Base-by-base conservation (phyloP, 2,113 vertebrate genomes). In the Helogale parvula region DNA sequence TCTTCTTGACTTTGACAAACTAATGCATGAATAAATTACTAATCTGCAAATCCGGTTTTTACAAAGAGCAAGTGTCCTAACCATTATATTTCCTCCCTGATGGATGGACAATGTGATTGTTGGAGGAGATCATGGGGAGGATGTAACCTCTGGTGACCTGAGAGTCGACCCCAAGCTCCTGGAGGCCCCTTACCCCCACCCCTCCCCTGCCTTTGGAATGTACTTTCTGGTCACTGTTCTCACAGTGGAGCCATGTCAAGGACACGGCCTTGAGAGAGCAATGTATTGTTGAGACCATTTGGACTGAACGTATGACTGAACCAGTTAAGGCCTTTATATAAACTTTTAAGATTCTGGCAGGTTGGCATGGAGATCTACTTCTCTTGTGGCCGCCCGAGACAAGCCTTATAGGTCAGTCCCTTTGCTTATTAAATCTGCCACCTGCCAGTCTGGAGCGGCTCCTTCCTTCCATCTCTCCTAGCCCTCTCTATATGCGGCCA, bases 1-100 rank as follows among this genome's bases (percentile, higher is more conserved):
- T 83, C 25, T 35, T 81, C 77, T 84, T 96, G 90, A 69, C 63
- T 96, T 88, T 76, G 80, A 90, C 23, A 52, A 52, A 82, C n/a
- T 81, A 65, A 87, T 93, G 29, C 4, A 11, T 47, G 41, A 85
- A 94, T 92, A 77, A 65, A 54, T 74, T 66, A 88, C 88, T 83
- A 89, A 96, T 57, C 47, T 57, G 45, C 35, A 76, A 81, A 79
- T 76, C n/a, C 10, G 27, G 3, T 69, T 85, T 88, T 72, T 93
- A 93, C 88, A 33, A 45, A 82, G n/a, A 29, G 71, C 71, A 68
- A 92, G 84, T 80, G 17, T 9, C 41, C 17, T 60, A 68, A 60
- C 88, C 17, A 9, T 84, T 89, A 54, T 23, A 15, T 12, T 50
- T 89, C 19, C 50, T 89, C 35, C 38, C 85, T 76, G 79, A n/a